Base-by-base conservation (phyloP, 2,888 invertebrate genomes). In the Heterodera filipjevi region DNA sequence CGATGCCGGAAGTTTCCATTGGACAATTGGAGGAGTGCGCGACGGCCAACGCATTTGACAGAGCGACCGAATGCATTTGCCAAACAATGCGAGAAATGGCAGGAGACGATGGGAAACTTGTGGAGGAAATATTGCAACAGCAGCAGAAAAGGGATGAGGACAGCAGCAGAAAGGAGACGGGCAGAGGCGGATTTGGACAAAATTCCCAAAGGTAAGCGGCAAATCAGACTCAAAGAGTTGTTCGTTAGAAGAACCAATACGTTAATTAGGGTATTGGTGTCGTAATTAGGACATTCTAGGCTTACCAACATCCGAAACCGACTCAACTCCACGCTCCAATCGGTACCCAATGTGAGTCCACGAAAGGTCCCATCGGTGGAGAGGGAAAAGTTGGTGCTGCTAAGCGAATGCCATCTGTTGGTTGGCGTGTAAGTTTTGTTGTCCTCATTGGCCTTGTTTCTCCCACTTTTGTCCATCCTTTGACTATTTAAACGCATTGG, bases 271-370 rank as follows among this genome's bases (percentile, higher is more conserved):
- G n/a, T n/a, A n/a, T n/a, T n/a, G n/a, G n/a, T n/a, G n/a, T n/a
- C n/a, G n/a, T n/a, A n/a, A n/a, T n/a, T n/a, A 39, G 39, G 6
- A 19, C 49, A 49, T 49, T 16, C 49, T 12, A 75, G 75, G 66
- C 68, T 75, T n/a, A 75, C 75, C 44, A 75, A 75, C 68, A 75
- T 75, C 46, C 64, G 75, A 22, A 75, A 75, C 46, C 75, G 59
- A 22, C 35, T 75, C 12, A 75, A 75, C 46, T 59, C 46, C 59
- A 73, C 82, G 16, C 35, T 82, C 49, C 74, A 79, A 68, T 78
- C 80, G 27, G 77, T 81, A 14, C 82, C 82, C 14, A 82, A 82
- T 80, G 82, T 81, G 35, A 82, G 82, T 76, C 82, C 82, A 33
- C 66, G 77, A 46, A 76, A 74, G n/a, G 77, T 64, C 32, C 71